Base-by-base conservation (phyloP, 30 jellyfish, hydroid and myxozoan species). In the Aurelia sp. region DNA sequence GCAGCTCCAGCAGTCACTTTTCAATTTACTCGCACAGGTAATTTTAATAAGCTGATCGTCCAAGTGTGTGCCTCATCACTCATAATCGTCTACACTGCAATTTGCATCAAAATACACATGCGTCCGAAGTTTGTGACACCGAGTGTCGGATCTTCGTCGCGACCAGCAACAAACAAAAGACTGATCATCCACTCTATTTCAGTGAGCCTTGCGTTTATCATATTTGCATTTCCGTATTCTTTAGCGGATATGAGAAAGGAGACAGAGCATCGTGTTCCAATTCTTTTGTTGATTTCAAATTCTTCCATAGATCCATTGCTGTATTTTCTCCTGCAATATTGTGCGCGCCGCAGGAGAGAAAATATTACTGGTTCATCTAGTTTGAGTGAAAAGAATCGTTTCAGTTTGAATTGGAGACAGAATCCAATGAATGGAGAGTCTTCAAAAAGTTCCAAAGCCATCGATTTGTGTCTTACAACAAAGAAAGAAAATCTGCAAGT, bases 211-310 rank as follows among this genome's bases (percentile, higher is more conserved):
- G 58, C 87, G 4, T 76, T 76, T 20, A 24, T 76, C 20, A 59
- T 76, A 12, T 76, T 60, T 47, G 63, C 58, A 20, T 17, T 76
- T 16, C 87, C 87, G 61, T 53, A 57, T 15, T 21, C 47, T 47
- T 35, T 76, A 57, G 4, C 76, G n/a, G 52, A 41, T 41, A 41
- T 41, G 52, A 41, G 1, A 41, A 3, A 41, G 12, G 52, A 41
- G 9, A 5, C 12, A 3, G 52, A 41, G 12, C 52, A 6, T 41
- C 12, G 52, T 3, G 10, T 41, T 41, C 52, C 52, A 3, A 1
- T 41, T 41, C 52, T 41, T 41, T 41, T 41, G 52, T 41, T 41
- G 52, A 41, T 41, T 41, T 41, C 52, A 0, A 41, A 41, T 41
- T 41, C 52, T 41, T 41, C 52, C 52, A 41, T 41, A 0, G 52